Evolutionary conservation across 2,888 invertebrate species (phyloP).

Genomic region (Philonicus albiceps): DNA sequence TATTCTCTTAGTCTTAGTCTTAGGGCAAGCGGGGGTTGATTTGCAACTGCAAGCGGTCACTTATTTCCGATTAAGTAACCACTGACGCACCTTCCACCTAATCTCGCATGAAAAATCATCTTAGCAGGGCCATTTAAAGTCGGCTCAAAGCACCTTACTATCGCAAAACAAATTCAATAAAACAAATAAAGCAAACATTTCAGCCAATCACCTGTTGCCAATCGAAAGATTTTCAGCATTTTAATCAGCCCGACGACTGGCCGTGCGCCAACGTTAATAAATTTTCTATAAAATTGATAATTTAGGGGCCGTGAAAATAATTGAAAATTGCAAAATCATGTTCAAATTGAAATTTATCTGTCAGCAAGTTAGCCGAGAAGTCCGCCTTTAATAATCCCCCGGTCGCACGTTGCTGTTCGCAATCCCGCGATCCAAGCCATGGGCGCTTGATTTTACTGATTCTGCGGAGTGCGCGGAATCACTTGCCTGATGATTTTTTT

Average conservation of each 20-base stretch:
- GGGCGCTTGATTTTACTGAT: too few relatives aligned
- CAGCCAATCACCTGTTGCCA: constrained; percentile 10
- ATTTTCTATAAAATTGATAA: constrained; percentile 42
- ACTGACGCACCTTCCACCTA: background rate
- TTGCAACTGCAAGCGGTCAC: background rate
- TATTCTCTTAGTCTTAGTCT: background rate
- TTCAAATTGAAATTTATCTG: constrained; percentile 43
- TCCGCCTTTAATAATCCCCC: constrained; percentile 28
- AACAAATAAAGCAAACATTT: background rate
- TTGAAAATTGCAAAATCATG: constrained; percentile 44
- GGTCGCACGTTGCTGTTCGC: background rate
- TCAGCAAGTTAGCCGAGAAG: constrained; percentile 1
- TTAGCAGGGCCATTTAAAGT: background rate
- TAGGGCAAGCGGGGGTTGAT: background rate
- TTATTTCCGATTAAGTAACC: background rate
- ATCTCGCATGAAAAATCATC: background rate
- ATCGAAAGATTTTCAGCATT: constrained; percentile 1
- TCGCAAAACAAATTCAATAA: constrained; percentile 16
- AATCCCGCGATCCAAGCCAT: background rate
- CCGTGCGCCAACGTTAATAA: constrained; percentile 14
- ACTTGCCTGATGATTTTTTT: background rate
- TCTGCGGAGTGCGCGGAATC: background rate
- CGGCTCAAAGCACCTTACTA: background rate
- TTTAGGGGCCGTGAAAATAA: constrained; percentile 36
- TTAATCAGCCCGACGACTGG: background rate